These are phyloP conservation scores for Drosophila saltans DNA, from an alignment of 1,140 invertebrate genomes.

Conservation along the genomic window DNA sequence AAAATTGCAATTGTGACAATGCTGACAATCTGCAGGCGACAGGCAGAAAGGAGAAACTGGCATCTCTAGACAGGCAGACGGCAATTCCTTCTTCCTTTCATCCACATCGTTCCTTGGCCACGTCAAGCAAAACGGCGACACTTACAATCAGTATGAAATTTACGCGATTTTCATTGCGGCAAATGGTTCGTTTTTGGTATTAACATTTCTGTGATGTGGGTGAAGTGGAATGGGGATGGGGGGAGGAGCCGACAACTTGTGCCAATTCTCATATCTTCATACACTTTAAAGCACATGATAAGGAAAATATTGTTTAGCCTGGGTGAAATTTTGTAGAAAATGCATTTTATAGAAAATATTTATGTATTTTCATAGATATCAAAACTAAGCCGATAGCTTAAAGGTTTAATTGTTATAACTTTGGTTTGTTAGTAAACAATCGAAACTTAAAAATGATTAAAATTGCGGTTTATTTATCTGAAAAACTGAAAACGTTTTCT, in stretches of 20 bases:
- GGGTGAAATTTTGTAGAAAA: neutral
- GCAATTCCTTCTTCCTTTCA: conserved; percentile 44
- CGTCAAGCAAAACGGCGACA: conserved; percentile 74
- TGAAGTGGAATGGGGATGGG: neutral
- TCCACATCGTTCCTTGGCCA: conserved; percentile 41
- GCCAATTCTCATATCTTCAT: conserved; percentile 67
- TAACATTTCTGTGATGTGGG: conserved; percentile 64
- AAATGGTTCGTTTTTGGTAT: conserved; percentile 78
- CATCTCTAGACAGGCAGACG: conserved; percentile 56
- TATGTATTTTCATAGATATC: neutral
- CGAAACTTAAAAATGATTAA: too few relatives aligned
- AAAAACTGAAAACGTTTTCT: too few relatives aligned
- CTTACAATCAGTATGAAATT: conserved; percentile 80
- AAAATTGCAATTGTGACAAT: conserved; percentile 78
- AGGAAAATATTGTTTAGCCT: neutral
- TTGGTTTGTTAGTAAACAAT: too few relatives aligned
- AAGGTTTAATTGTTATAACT: too few relatives aligned
- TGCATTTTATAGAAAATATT: neutral
- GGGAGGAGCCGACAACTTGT: conserved; percentile 40
- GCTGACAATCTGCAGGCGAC: conserved; percentile 79
- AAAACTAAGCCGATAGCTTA: neutral
- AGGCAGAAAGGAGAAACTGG: conserved; percentile 31
- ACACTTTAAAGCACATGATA: neutral
- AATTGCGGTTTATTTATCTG: too few relatives aligned
- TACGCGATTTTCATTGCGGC: conserved; percentile 80